Base-by-base conservation (phyloP, 2,113 vertebrate species). In the Anolis carolinensis region DNA sequence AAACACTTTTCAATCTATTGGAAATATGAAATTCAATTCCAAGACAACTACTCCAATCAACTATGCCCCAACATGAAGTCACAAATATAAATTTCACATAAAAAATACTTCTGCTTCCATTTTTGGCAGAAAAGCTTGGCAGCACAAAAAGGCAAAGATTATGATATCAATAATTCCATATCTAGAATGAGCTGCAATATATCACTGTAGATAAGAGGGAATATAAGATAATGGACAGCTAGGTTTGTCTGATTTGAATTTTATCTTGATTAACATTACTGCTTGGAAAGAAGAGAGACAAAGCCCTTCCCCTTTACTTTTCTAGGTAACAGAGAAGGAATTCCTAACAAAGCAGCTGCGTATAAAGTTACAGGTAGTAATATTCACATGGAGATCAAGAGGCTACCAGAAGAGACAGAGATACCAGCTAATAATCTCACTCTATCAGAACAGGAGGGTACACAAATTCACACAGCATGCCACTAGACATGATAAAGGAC, bases 181-280 rank as follows among this genome's bases (percentile, higher is more conserved):
- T 52, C 30, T 84, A 71, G 77, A 1, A 36, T 0, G 1, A 36
- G 0, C 0, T 39, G 83, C 52, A 59, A 32, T 0, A 44, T 50
- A 0, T 10, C 34, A 86, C 32, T n/a, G 55, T 65, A 82, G 21
- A 72, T 25, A 10, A 23, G 65, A 71, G 5, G 7, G 62, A 23
- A 75, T 62, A n/a, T 39, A 81, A 23, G 65, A 74, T 71, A 11
- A 77, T 34, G 23, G 62, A 72, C 16, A 79, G 48, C 25, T 0
- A 0, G 21, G 62, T 81, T 32, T 0, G 0, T 50, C 44, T 55
- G 75, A 70, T 62, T 16, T 50, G 65, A 36, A 11, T 39, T 34
- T 32, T 70, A 83, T 85, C 0, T 0, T 0, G 0, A 83, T 63
- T 16, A 75, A 55, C 65, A 50, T 25, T 0, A 25, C 36, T 73